A percentile compares a stretch with the other conserved stretches of the same genome.
Evolutionary conservation across 2,797 vertebrate genomes (phyloP).

Genomic region (Pygocentrus nattereri): DNA sequence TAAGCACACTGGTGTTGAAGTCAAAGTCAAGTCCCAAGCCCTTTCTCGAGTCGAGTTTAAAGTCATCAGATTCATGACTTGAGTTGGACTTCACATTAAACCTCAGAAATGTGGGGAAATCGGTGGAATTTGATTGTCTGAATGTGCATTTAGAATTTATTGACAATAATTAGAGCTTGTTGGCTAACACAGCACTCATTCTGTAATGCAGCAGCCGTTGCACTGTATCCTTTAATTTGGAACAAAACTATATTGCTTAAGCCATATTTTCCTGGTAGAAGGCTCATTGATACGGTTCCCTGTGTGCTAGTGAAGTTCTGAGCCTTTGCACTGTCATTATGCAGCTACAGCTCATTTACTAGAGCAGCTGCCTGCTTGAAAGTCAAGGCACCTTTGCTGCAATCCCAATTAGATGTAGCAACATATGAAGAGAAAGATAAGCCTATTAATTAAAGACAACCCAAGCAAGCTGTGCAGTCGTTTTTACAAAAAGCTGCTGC

Average conservation of each 20-base stretch:
- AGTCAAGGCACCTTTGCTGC: slow-evolving; percentile 49
- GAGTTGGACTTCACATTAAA: too few species aligned
- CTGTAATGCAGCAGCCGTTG: neutral
- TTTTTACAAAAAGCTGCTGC: slow-evolving; percentile 38
- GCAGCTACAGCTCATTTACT: slow-evolving; percentile 30
- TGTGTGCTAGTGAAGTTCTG: neutral
- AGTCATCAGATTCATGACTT: too few species aligned
- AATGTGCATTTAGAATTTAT: neutral
- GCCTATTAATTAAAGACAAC: slow-evolving; percentile 54
- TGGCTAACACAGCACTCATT: neutral
- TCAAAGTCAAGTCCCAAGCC: too few species aligned
- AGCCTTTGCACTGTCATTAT: neutral
- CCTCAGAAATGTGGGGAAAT: too few species aligned
- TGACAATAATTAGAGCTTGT: neutral
- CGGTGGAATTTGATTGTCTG: too few species aligned
- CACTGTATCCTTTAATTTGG: neutral
- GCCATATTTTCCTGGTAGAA: neutral
- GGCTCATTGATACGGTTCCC: slow-evolving; percentile 8
- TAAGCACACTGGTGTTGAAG: too few species aligned
- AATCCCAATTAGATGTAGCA: slow-evolving; percentile 53
- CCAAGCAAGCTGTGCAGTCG: slow-evolving; percentile 25
- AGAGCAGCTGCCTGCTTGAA: slow-evolving; percentile 24
- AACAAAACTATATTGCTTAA: neutral
- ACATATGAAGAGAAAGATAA: slow-evolving; percentile 57
- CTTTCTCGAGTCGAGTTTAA: too few species aligned